phyloP scores from a whole-genome alignment of 1,140 invertebrate genomes.

The Rhagoletis zephyria region DNA sequence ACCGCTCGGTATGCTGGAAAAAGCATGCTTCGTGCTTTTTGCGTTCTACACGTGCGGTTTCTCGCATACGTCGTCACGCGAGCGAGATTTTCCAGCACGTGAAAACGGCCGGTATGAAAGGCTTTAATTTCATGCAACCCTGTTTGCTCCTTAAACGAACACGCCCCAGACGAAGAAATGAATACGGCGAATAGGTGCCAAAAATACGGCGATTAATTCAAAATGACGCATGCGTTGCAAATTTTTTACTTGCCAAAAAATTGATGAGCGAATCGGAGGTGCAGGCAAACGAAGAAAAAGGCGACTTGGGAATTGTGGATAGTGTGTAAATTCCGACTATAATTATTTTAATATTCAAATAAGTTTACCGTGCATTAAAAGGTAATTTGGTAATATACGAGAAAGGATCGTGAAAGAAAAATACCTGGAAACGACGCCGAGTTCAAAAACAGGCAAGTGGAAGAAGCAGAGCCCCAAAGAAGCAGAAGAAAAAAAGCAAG shows the following conservation, averaged over 20 bases:
- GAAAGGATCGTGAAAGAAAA: neutral
- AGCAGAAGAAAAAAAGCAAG: neutral
- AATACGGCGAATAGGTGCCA: neutral
- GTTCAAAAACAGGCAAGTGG: neutral
- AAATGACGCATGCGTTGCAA: slow-evolving; percentile 56
- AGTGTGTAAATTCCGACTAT: neutral
- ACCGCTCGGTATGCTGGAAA: too few relatives aligned
- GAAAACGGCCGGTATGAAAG: too few relatives aligned
- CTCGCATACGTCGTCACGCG: too few relatives aligned
- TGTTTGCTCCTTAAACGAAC: neutral
- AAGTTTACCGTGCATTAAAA: neutral
- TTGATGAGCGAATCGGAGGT: slow-evolving; percentile 46
- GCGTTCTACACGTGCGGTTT: too few relatives aligned
- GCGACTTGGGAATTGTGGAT: neutral
- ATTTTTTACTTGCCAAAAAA: slow-evolving; percentile 50
- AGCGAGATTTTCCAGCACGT: too few relatives aligned
- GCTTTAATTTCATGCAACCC: neutral
- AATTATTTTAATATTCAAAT: slow-evolving; percentile 6
- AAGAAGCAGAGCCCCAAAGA: neutral
- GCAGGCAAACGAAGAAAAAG: slow-evolving; percentile 15
- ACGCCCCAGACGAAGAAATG: neutral
- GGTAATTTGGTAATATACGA: neutral
- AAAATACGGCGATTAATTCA: slow-evolving; percentile 51
- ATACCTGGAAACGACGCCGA: neutral
- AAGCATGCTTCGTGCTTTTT: too few relatives aligned